Evolutionary conservation across 2,113 vertebrate species (phyloP).

Genomic region (Festucalex cinctus): DNA sequence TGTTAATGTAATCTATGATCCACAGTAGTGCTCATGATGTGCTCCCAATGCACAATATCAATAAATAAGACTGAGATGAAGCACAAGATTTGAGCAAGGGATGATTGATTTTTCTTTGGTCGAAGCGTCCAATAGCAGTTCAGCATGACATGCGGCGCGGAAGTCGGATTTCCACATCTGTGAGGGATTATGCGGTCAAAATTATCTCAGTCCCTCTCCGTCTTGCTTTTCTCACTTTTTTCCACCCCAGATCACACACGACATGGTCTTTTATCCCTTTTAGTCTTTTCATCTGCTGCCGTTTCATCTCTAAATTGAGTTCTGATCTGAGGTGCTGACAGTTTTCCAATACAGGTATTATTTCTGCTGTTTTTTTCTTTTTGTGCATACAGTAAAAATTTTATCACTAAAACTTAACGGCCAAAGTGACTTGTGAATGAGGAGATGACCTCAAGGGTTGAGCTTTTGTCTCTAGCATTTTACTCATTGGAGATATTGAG

Average conservation of each 20-base stretch:
- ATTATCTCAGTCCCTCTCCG: constrained; percentile 43
- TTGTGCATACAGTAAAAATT: neutral
- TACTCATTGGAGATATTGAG: neutral
- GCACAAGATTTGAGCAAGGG: constrained; percentile 15
- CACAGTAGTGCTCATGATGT: too few species aligned
- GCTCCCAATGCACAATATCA: too few species aligned
- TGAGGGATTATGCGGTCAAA: constrained; percentile 55
- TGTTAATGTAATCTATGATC: too few species aligned
- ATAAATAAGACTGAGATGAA: neutral
- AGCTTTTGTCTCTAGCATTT: neutral
- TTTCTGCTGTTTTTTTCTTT: constrained; percentile 8
- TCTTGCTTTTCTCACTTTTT: constrained; percentile 42
- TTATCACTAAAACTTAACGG: neutral
- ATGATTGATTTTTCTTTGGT: neutral
- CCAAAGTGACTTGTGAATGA: neutral
- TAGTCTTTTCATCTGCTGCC: constrained; percentile 13
- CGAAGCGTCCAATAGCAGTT: constrained; percentile 34
- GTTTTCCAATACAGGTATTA: constrained; percentile 11
- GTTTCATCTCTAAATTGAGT: constrained; percentile 24
- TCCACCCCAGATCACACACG: constrained; percentile 10
- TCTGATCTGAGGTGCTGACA: constrained; percentile 24
- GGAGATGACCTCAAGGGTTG: neutral
- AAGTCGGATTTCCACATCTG: constrained; percentile 53
- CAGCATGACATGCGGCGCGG: constrained; percentile 39
- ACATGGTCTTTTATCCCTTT: constrained; percentile 21